Evolutionary conservation across 92 coral and sea anemone species (phyloP), one percentile per base, ranked within the genome.

Genomic region (Epizoanthus illoricatus): DNA sequence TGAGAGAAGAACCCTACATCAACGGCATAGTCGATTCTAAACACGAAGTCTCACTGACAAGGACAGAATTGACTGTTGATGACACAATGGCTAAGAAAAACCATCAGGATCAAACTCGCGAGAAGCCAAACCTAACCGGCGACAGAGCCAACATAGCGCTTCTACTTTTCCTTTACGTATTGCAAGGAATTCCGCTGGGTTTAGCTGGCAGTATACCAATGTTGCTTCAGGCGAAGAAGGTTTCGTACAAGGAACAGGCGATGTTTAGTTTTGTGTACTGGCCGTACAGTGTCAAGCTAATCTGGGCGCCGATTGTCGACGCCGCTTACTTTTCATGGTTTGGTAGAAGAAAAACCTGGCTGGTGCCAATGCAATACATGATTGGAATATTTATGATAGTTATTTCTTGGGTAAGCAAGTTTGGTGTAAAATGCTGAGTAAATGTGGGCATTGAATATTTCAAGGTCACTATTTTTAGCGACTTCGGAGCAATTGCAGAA

Each of bases 301-400:
- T 93, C 36, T 96, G 99, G 99, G 99, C 99, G n/a, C 99, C 99
- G 0, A 75, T 96, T 62, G 99, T 96, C 3, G 99, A 96, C 68
- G 91, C 98, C 0, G 93, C 92, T n/a, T 96, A 89, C 42, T 93
- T 94, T 15, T 66, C 98, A 1, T 74, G 87, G 65, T 88, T 96
- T 82, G 99, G 99, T 5, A 85, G 98, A 58, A 86, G 99, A 61
- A 96, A 96, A 64, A 84, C 94, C 0, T 96, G 99, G 98, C 94
- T 96, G 74, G 94, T 96, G 13, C 99, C 99, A 19, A 92, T 91
- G 18, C 99, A 96, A 67, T 96, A 96, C 76, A 75, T 96, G 81
- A 88, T 91, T 61, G 99, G 97, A 3, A 81, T 91, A 18, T 93
- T 93, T 74, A 91, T 93, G 89, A 73, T 96, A 39, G 84, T 90